Percentiles rank a stretch among this genome's conserved stretches.
Evolutionary conservation across 2,113 vertebrate species (phyloP).

Genomic region (Pseudopodoces humilis): DNA sequence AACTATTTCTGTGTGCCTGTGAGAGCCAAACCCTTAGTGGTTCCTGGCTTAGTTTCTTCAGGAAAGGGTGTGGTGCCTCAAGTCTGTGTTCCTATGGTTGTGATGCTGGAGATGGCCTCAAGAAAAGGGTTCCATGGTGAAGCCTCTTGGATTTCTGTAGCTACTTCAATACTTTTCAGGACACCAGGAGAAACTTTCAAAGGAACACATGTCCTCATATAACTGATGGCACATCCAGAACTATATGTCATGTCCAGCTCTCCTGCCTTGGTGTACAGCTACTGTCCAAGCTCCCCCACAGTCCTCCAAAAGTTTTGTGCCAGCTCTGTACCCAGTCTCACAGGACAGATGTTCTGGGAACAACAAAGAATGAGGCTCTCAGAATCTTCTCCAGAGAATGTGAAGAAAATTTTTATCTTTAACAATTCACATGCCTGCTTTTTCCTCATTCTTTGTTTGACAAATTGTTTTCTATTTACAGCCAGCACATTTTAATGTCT

Average conservation of each 20-base stretch:
- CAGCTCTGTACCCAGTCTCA: background rate
- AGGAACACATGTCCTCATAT: background rate
- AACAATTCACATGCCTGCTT: background rate
- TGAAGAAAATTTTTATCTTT: conserved; percentile 37
- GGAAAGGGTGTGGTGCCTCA: background rate
- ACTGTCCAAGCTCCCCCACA: background rate
- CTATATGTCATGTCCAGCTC: background rate
- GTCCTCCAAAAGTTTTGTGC: background rate
- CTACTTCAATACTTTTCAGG: background rate
- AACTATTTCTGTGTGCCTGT: background rate
- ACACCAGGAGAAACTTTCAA: background rate
- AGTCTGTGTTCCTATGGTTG: fast-evolving
- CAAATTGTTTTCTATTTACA: conserved; percentile 67
- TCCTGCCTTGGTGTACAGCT: background rate
- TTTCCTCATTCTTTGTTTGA: conserved; percentile 54
- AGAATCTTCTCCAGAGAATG: background rate
- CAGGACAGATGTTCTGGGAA: conserved; percentile 12
- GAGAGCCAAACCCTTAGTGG: background rate
- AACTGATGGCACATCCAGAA: background rate
- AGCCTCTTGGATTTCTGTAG: background rate
- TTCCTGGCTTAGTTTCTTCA: background rate
- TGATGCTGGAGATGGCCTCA: background rate
- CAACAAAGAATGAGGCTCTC: background rate
- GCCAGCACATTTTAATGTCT: conserved; percentile 46
- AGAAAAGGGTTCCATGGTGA: background rate